These are phyloP conservation scores for Eudyptes chrysolophus DNA, from an alignment of 2,113 vertebrate genomes.

Conservation along the genomic window DNA sequence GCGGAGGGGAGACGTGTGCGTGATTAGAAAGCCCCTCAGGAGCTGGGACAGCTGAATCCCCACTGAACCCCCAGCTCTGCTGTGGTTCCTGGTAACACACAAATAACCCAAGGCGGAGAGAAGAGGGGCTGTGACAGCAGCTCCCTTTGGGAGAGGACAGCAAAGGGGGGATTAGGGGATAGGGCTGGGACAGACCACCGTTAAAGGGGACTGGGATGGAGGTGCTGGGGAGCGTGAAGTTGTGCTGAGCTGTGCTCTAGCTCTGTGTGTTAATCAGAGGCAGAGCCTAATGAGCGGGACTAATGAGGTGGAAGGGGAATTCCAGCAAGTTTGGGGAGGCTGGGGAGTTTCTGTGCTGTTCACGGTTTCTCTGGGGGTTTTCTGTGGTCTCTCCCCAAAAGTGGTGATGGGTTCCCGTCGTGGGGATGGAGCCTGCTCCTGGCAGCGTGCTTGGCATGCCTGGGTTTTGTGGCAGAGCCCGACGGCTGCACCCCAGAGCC, in stretches of 20 bases:
- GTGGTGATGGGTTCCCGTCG: accelerated
- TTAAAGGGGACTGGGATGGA: not conserved
- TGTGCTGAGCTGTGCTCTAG: not conserved
- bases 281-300: not conserved
- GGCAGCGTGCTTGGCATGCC: not conserved
- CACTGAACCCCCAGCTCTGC: not conserved
- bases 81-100: not conserved
- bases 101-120: not conserved
- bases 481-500: accelerated
- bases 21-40: not conserved
- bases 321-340: not conserved
- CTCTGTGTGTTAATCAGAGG: not conserved
- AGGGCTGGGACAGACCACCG: not conserved
- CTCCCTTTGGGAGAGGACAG: not conserved
- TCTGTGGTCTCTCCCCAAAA: not conserved
- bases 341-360: not conserved
- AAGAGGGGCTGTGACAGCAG: not conserved
- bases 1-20: not conserved
- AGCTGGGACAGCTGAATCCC: not conserved
- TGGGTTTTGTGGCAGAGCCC: not conserved
- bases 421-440: not conserved
- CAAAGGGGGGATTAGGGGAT: not conserved
- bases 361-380: not conserved
- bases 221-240: not conserved
- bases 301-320: not conserved